Evolutionary conservation across 2,888 invertebrate species (phyloP).

Genomic region (Thalpophila matura): DNA sequence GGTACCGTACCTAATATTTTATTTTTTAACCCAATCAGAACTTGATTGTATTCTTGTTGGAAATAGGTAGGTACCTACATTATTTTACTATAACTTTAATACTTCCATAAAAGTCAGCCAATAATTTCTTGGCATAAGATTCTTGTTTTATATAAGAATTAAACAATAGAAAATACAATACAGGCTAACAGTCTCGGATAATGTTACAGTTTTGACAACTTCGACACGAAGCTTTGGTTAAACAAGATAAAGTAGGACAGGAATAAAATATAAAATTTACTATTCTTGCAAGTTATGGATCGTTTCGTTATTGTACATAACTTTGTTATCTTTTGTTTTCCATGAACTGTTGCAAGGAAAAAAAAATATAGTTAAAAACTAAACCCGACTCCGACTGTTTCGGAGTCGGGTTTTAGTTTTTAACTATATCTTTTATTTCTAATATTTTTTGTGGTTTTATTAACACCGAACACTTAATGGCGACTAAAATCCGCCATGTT

Average conservation of each 20-base stretch:
- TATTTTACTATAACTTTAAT: background rate
- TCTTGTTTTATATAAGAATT: background rate
- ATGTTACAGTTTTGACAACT: background rate
- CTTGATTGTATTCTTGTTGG: no score
- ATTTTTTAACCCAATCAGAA: no score
- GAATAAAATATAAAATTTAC: constrained; percentile 37
- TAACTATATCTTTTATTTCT: no score
- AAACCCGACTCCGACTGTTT: no score
- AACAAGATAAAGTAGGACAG: constrained; percentile 10
- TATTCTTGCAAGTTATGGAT: background rate
- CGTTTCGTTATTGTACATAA: background rate
- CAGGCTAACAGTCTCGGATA: background rate
- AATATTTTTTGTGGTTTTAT: no score
- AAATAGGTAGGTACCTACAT: no score
- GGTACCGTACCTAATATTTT: no score
- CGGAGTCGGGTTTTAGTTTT: no score
- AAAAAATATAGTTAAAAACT: no score
- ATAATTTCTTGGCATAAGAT: no score
- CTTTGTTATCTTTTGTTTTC: constrained; percentile 25
- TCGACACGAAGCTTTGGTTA: constrained; percentile 15
- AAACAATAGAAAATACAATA: background rate
- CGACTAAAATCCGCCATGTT: no score
- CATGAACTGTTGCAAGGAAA: background rate
- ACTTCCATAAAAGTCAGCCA: background rate
- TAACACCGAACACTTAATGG: no score